Conservation (phyloP, 1,140 invertebrate species). For the Tyrophagus putrescentiae region DNA sequence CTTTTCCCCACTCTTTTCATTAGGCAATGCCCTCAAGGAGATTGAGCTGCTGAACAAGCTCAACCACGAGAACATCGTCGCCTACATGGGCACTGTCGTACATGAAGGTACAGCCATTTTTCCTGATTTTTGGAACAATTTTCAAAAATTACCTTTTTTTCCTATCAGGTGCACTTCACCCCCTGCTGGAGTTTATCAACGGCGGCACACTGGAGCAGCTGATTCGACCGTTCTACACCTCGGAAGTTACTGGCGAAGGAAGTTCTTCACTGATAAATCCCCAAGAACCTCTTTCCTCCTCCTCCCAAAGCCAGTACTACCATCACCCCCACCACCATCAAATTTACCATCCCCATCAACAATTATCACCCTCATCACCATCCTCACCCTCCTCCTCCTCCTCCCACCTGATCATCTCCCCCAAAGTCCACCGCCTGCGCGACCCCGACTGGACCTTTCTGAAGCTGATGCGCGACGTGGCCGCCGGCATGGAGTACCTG, state of each 20-base stretch:
- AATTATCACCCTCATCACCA: neutral
- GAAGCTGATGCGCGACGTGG: conserved; percentile 67
- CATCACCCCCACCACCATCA: no score
- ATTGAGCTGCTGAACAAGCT: conserved; percentile 91
- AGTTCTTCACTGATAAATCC: neutral
- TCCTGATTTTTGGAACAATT: neutral
- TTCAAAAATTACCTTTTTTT: neutral
- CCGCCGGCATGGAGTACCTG: conserved; percentile 74
- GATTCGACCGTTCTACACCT: conserved; percentile 36
- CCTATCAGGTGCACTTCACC: conserved; percentile 7
- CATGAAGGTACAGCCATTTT: conserved; percentile 51
- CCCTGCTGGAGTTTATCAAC: conserved; percentile 57
- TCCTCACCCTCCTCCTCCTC: neutral
- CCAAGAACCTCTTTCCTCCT: neutral
- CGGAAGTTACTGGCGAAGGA: neutral
- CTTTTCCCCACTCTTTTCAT: neutral
- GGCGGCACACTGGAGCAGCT: conserved; percentile 81
- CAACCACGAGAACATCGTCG: conserved; percentile 84
- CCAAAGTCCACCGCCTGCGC: conserved; percentile 51
- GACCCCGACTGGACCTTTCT: conserved; percentile 34
- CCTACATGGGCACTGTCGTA: conserved; percentile 90
- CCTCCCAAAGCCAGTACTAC: neutral
- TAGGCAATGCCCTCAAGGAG: conserved; percentile 39
- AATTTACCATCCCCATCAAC: no score
- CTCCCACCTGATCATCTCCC: neutral